Conservation (phyloP, 2,888 invertebrate genomes). For the Gastrophysa polygoni region DNA sequence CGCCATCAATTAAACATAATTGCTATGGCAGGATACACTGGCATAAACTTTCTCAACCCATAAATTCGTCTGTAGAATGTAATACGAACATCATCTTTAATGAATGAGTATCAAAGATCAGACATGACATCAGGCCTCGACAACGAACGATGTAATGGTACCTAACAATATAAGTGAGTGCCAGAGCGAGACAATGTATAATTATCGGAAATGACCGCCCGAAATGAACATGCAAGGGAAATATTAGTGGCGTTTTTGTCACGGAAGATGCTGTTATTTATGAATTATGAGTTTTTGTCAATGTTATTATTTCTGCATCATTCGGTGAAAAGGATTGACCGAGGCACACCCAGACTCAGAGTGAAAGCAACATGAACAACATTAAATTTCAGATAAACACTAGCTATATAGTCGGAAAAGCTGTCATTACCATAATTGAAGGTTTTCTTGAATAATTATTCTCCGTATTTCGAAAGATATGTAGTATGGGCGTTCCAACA, state of each 20-base stretch:
- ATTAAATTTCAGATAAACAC: not conserved
- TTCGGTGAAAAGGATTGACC: not conserved
- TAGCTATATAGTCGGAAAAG: not conserved
- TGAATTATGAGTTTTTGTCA: slow-evolving; percentile 8
- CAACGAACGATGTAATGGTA: slow-evolving; percentile 29
- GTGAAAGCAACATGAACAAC: not conserved
- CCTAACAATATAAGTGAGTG: slow-evolving; percentile 50
- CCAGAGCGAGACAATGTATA: slow-evolving; percentile 50
- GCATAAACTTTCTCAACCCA: slow-evolving; percentile 22
- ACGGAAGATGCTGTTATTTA: slow-evolving; percentile 38
- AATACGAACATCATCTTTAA: slow-evolving; percentile 31
- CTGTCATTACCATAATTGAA: not conserved
- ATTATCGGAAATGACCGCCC: slow-evolving; percentile 45
- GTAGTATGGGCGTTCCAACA: too few species aligned
- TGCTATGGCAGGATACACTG: slow-evolving; percentile 18
- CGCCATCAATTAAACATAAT: slow-evolving; percentile 30
- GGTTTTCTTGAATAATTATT: too few species aligned
- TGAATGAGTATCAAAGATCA: slow-evolving; percentile 29
- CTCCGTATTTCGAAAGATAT: too few species aligned
- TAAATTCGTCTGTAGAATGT: slow-evolving; percentile 27
- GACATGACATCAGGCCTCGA: slow-evolving; percentile 28
- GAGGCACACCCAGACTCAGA: not conserved
- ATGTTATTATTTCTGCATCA: slow-evolving; percentile 10
- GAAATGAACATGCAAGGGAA: slow-evolving; percentile 51
- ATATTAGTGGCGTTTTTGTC: slow-evolving; percentile 48